Base-by-base conservation (phyloP, 2,888 invertebrate genomes). In the Oscheius sp. region DNA sequence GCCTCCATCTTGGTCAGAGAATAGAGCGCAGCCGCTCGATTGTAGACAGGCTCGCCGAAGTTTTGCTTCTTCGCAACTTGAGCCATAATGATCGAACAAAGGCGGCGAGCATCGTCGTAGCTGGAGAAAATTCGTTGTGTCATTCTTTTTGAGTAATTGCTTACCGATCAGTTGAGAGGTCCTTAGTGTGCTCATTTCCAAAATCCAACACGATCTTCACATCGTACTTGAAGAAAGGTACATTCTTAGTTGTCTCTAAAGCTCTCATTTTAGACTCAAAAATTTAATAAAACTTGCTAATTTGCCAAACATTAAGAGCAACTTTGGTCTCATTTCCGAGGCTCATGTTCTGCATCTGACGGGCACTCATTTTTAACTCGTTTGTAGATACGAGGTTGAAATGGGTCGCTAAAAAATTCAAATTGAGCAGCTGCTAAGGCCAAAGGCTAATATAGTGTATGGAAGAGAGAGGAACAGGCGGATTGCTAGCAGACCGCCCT, bases 171-270 rank as follows among this genome's bases (percentile, higher is more conserved):
- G 29, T 27, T 1, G 61, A n/a, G n/a, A 61, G 61, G 8, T 61
- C 45, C 45, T 61, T 61, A 12, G 3, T 17, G 15, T 61, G 25
- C 1, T 45, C 45, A 31, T 10, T 29, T n/a, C 15, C 29, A 25
- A 45, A 45, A 10, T 23, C 17, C 25, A 61, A 17, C 12, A 27
- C n/a, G 5, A 61, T 61, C 61, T 61, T 61, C 29, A 61, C 45
- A 23, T 42, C 42, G 10, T 61, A 61, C 10, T 61, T 61, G n/a
- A 31, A 61, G 29, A 61, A 25, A 17, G 61, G 61, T 10, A 42
- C 29, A 45, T 61, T 61, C 61, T 61, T 61, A n/a, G 20, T 23
- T 8, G 17, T n/a, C 27, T 45, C 61, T 61, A 29, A 45, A 61
- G n/a, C n/a, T n/a, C n/a, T n/a, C n/a, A n/a, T n/a, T n/a, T n/a